Evolutionary conservation across 1,140 invertebrate species (phyloP).

Genomic region (Halyomorpha halys): DNA sequence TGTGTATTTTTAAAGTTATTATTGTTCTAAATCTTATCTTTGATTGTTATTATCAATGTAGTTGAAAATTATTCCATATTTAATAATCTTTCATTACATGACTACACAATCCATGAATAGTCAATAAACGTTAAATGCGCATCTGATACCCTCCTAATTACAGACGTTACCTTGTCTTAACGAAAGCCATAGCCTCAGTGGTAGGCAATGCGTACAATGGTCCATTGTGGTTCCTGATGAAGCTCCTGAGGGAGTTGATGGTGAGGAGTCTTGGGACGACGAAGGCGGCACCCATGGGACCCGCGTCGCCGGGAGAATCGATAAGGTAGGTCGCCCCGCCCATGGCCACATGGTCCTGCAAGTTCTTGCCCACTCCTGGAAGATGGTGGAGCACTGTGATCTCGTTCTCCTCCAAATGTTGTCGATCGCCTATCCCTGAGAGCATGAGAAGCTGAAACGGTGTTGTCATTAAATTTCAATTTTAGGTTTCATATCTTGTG

Average conservation of each 20-base stretch:
- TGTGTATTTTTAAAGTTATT: no score
- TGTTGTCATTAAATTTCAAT: not conserved
- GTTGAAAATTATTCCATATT: no score
- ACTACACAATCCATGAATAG: no score
- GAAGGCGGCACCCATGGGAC: conserved; percentile 43
- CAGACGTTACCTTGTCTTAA: conserved; percentile 49
- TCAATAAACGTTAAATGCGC: no score
- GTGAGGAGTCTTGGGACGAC: conserved; percentile 47
- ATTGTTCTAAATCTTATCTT: no score
- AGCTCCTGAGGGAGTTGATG: conserved; percentile 42
- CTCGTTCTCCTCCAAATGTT: conserved; percentile 44
- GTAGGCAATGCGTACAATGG: conserved; percentile 54
- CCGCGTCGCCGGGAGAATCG: conserved; percentile 38
- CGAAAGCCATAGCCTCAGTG: conserved; percentile 63
- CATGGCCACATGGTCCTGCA: conserved; percentile 66
- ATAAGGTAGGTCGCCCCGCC: conserved; percentile 47
- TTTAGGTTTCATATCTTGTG: not conserved
- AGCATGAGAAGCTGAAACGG: conserved; percentile 57
- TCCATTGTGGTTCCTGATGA: conserved; percentile 45
- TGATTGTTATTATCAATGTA: no score
- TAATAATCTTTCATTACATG: no score
- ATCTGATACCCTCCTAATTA: no score
- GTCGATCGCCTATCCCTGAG: conserved; percentile 57
- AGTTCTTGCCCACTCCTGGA: conserved; percentile 67
- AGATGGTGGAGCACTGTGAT: conserved; percentile 45